phyloP scores from a whole-genome alignment of 2,113 vertebrate genomes.

The Melanerpes aurifrons region DNA sequence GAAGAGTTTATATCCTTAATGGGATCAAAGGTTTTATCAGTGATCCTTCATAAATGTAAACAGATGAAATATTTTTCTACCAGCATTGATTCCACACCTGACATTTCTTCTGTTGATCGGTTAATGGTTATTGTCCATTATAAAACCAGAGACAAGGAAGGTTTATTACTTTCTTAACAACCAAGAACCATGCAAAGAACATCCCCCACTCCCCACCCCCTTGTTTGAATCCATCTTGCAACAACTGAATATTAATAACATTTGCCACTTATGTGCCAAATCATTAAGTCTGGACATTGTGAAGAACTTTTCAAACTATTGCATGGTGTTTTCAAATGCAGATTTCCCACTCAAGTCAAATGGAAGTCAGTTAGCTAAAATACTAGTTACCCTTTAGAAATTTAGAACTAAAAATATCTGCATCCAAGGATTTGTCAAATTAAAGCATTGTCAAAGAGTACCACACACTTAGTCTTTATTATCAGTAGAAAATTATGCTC shows the following conservation, averaged over 20 bases:
- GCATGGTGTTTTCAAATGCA: constrained; percentile 12
- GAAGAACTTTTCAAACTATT: constrained; percentile 29
- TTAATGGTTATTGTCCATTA: constrained; percentile 75
- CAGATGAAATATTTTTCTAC: constrained; percentile 73
- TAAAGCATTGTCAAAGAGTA: background rate
- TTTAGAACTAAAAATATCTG: constrained; percentile 3
- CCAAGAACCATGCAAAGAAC: constrained; percentile 12
- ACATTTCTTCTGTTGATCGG: constrained; percentile 76
- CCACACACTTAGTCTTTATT: background rate
- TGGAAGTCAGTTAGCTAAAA: constrained; percentile 51
- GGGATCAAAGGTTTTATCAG: constrained; percentile 80
- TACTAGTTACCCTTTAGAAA: constrained; percentile 25
- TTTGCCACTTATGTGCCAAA: constrained; percentile 30
- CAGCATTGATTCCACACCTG: constrained; percentile 75
- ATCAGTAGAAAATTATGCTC: background rate
- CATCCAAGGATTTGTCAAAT: constrained; percentile 39
- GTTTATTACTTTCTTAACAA: constrained; percentile 70
- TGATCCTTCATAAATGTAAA: constrained; percentile 73
- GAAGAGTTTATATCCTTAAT: constrained; percentile 81
- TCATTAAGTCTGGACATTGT: constrained; percentile 11
- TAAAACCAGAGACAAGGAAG: constrained; percentile 61
- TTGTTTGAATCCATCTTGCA: constrained; percentile 49
- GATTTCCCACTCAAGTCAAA: constrained; percentile 49
- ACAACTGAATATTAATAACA: constrained; percentile 61
- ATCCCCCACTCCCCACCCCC: background rate